Percentiles rank a stretch among this genome's conserved stretches.
These are phyloP conservation scores for Turnix velox DNA, from an alignment of 2,113 vertebrate genomes.

Conservation along the genomic window DNA sequence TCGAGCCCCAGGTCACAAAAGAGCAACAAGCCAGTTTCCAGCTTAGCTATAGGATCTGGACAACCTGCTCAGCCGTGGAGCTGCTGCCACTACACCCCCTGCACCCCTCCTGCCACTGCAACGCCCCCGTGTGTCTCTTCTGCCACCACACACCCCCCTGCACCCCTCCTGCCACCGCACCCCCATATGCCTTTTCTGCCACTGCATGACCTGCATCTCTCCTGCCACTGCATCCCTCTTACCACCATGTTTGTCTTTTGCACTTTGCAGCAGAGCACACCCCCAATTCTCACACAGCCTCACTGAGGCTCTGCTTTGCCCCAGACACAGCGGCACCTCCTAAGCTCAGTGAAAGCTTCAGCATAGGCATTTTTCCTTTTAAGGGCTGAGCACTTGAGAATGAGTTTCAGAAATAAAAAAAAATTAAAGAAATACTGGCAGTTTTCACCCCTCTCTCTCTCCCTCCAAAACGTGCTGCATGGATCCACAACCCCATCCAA, in stretches of 20 bases:
- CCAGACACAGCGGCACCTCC: not conserved
- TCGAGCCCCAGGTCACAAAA: not conserved
- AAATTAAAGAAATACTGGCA: not conserved
- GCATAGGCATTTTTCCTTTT: constrained; percentile 11
- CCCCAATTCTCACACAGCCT: not conserved
- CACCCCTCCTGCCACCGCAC: not conserved
- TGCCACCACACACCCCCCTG: not conserved
- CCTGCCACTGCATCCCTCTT: not conserved
- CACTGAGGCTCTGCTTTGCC: not conserved
- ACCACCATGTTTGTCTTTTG: not conserved
- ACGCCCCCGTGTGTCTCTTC: rapidly evolving
- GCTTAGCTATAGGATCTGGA: not conserved
- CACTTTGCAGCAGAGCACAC: not conserved
- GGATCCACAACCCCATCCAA: not conserved
- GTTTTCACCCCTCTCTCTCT: not conserved
- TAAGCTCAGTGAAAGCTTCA: not conserved
- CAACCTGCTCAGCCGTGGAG: rapidly evolving
- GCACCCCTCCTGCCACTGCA: not conserved
- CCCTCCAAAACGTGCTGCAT: not conserved
- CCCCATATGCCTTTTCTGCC: too few relatives aligned
- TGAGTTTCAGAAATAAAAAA: not conserved
- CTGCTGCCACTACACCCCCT: not conserved
- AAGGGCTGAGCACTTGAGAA: constrained; percentile 7
- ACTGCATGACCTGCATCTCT: not conserved
- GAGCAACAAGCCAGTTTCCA: not conserved